Percentiles rank a stretch among this genome's conserved stretches.
These are phyloP conservation scores for Lepidothrix coronata DNA, from an alignment of 2,113 vertebrate genomes.

Conservation along the genomic window DNA sequence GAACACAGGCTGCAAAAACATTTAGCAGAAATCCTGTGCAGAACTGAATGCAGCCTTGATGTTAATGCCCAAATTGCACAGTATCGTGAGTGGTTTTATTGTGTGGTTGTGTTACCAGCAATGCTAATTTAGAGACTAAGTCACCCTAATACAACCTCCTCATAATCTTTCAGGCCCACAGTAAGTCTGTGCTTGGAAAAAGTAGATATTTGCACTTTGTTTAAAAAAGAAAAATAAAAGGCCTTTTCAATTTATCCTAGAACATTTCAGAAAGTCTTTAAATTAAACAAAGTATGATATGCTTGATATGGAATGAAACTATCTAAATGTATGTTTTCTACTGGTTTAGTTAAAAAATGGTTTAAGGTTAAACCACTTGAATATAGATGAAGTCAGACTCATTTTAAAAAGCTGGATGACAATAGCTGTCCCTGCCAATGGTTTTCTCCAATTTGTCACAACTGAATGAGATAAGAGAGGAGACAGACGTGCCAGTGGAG, in stretches of 20 bases:
- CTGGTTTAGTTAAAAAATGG: not conserved
- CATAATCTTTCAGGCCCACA: not conserved
- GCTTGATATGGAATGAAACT: not conserved
- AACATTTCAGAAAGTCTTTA: not conserved
- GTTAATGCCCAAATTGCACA: not conserved
- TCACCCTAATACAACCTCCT: not conserved
- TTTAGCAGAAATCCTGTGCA: not conserved
- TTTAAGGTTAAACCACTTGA: not conserved
- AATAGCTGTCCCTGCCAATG: not conserved
- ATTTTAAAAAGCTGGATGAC: not conserved
- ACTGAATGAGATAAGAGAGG: not conserved
- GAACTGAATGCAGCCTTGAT: not conserved
- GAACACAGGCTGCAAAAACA: not conserved
- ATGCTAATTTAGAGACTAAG: not conserved
- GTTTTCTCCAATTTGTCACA: constrained; percentile 3
- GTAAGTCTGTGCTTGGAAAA: not conserved
- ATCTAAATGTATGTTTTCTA: not conserved
- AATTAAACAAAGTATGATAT: not conserved
- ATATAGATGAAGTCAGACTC: not conserved
- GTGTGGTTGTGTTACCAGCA: not conserved
- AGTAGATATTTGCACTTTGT: not conserved
- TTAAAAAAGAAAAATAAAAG: not conserved
- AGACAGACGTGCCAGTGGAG: not conserved
- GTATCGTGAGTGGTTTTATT: not conserved
- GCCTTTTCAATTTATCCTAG: not conserved